Percentiles rank a stretch among this genome's conserved stretches.
Conservation (phyloP, 2,113 vertebrate genomes). For the Callithrix jacchus region DNA sequence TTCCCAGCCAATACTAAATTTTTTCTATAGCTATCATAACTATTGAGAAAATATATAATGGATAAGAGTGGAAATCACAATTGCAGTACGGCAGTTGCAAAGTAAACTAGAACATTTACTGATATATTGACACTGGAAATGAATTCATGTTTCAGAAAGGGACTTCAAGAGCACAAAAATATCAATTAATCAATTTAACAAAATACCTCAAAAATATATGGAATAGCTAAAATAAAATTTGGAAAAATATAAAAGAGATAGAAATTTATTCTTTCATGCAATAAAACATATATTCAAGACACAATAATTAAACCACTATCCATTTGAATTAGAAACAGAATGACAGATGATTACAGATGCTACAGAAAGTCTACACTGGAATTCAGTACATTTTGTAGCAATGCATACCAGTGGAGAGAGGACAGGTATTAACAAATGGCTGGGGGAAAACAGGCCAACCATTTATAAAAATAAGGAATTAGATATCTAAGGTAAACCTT, state of each 20-base stretch:
- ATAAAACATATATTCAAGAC: conserved; percentile 13
- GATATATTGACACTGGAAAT: background rate
- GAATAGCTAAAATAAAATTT: background rate
- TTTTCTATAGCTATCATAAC: conserved; percentile 6
- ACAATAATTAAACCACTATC: background rate
- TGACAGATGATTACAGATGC: background rate
- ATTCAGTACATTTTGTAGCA: background rate
- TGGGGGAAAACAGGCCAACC: background rate
- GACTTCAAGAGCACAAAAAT: background rate
- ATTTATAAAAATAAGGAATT: background rate
- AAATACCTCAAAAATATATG: background rate
- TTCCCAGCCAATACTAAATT: background rate
- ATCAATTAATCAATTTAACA: background rate
- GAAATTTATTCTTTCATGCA: background rate
- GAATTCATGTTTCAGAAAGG: background rate
- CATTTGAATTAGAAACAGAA: background rate
- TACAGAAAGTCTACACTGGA: background rate
- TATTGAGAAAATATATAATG: background rate
- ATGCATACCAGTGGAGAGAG: background rate
- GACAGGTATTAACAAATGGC: background rate
- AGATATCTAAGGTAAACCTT: background rate
- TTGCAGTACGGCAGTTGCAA: background rate
- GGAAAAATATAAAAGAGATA: background rate
- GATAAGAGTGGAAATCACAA: background rate
- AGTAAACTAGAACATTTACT: conserved; percentile 23